phyloP scores from a whole-genome alignment of 2,113 vertebrate genomes.

The Trogon melanurus region DNA sequence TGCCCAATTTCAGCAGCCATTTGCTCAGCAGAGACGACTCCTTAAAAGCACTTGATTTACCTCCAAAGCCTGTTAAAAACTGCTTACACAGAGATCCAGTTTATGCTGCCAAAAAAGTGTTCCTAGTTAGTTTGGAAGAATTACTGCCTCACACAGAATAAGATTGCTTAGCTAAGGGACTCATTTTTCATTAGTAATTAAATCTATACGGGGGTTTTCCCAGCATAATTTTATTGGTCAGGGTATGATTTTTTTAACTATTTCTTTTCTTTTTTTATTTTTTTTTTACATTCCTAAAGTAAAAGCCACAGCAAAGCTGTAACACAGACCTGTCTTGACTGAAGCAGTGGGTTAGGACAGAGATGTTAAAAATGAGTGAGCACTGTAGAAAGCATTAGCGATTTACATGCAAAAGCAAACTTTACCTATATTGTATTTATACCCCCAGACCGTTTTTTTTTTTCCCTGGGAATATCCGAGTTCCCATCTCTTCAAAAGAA shows the following conservation, averaged over 20 bases:
- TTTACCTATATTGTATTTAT: constrained; percentile 33
- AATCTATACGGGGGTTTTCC: background rate
- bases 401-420: constrained; percentile 41
- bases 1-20: background rate
- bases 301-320: background rate
- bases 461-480: constrained; percentile 54
- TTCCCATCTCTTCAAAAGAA: constrained; percentile 61
- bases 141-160: background rate
- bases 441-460: background rate
- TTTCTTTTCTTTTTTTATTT: background rate
- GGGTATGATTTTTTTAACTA: background rate
- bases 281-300: background rate
- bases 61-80: background rate
- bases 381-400: background rate
- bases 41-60: background rate
- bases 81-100: background rate
- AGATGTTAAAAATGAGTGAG: background rate
- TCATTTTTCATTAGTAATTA: background rate
- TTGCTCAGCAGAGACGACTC: background rate
- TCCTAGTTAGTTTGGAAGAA: background rate
- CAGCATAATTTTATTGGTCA: background rate
- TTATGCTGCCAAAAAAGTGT: background rate
- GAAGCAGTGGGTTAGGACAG: background rate
- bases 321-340: background rate
- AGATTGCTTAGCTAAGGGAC: background rate